Percentiles rank a stretch among this genome's conserved stretches.
Evolutionary conservation across 2,113 vertebrate species (phyloP).

Genomic region (Clarias batrachus): DNA sequence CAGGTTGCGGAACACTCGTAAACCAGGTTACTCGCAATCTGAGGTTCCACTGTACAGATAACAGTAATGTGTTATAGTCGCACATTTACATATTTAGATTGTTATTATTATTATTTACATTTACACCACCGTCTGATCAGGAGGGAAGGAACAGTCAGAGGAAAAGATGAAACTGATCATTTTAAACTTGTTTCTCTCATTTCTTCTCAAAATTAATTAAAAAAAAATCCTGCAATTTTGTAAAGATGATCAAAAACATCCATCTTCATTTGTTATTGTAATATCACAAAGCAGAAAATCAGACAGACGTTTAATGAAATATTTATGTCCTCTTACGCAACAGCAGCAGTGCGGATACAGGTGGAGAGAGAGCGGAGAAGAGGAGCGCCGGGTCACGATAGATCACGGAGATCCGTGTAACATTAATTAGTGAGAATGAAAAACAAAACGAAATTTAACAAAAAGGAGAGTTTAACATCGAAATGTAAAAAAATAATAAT

Average conservation of each 20-base stretch:
- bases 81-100: background rate
- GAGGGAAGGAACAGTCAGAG: background rate
- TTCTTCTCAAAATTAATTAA: background rate
- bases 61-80: background rate
- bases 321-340: slow-evolving; percentile 43
- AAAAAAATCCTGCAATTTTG: background rate
- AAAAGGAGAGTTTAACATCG: background rate
- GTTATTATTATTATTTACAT: background rate
- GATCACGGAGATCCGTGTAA: slow-evolving; percentile 6
- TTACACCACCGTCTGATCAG: background rate
- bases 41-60: too few relatives aligned
- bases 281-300: background rate
- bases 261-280: background rate
- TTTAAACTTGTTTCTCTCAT: background rate
- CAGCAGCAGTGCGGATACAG: slow-evolving; percentile 17
- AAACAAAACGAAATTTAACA: background rate
- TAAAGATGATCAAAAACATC: background rate
- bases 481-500: background rate
- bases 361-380: background rate
- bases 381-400: background rate
- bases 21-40: too few relatives aligned
- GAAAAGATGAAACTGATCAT: background rate
- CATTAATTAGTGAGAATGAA: background rate
- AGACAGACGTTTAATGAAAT: slow-evolving; percentile 19
- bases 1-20: too few relatives aligned